Evolutionary conservation across 2,888 invertebrate species (phyloP).

Genomic region (Dione vanillae): DNA sequence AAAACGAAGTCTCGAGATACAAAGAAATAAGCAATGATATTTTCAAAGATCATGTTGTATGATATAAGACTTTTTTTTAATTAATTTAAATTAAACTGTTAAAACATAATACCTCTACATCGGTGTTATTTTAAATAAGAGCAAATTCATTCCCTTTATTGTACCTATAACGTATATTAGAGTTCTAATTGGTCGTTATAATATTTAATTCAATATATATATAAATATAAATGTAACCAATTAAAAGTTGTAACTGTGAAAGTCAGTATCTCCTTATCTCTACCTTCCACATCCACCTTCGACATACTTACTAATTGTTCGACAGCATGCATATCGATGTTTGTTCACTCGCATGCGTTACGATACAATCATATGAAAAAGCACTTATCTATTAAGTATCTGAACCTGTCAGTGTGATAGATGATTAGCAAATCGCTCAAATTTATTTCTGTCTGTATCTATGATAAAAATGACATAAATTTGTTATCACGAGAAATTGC

Average conservation of each 20-base stretch:
- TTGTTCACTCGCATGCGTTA: neutral
- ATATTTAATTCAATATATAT: slow-evolving; percentile 27
- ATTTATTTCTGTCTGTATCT: slow-evolving; percentile 37
- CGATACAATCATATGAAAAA: neutral
- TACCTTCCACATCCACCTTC: slow-evolving; percentile 40
- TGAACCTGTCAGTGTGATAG: slow-evolving; percentile 23
- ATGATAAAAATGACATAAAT: slow-evolving; percentile 35
- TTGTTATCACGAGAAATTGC: neutral
- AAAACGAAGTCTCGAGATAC: too few species aligned
- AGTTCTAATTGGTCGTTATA: slow-evolving; percentile 31
- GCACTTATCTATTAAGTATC: slow-evolving; percentile 1
- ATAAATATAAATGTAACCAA: slow-evolving; percentile 41
- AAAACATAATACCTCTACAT: neutral
- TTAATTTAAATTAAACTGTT: neutral
- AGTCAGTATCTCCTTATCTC: slow-evolving; percentile 42
- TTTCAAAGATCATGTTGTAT: too few species aligned
- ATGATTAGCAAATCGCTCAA: slow-evolving; percentile 31
- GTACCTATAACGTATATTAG: slow-evolving; percentile 5
- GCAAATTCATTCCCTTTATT: neutral
- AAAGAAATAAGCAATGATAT: too few species aligned
- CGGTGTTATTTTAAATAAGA: neutral
- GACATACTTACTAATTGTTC: slow-evolving; percentile 48
- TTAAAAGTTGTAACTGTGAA: slow-evolving; percentile 43
- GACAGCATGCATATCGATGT: slow-evolving; percentile 58
- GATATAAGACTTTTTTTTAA: too few species aligned